Percentiles rank a stretch among this genome's conserved stretches.
Evolutionary conservation across 2,113 vertebrate species (phyloP).

Genomic region (Apteryx mantelli): DNA sequence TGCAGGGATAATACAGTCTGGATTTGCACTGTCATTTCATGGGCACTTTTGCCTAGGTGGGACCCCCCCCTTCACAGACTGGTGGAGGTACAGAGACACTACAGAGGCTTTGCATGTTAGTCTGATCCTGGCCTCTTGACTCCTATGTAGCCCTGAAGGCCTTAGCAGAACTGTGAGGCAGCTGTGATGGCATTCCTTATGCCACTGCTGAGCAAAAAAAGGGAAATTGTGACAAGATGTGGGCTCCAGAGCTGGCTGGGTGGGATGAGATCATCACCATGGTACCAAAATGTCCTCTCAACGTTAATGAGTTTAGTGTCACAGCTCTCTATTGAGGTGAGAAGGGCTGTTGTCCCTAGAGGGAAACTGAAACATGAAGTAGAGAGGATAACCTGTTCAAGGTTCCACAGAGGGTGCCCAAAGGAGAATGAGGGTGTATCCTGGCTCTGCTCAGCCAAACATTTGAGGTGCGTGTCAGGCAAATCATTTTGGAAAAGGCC

Average conservation of each 20-base stretch:
- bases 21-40: neutral
- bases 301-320: neutral
- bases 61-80: neutral
- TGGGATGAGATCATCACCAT: neutral
- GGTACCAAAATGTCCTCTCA: neutral
- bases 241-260: neutral
- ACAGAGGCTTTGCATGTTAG: neutral
- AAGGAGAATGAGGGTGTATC: conserved; percentile 17
- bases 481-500: neutral
- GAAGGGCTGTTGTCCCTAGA: neutral
- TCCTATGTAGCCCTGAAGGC: neutral
- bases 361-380: neutral
- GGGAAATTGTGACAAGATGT: neutral
- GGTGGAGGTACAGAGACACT: neutral
- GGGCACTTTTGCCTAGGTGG: neutral
- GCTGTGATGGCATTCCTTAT: neutral
- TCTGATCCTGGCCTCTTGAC: neutral
- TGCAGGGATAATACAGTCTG: neutral
- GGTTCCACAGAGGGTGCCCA: neutral
- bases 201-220: neutral
- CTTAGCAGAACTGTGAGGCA: neutral
- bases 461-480: neutral
- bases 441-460: neutral
- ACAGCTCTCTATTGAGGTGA: neutral
- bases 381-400: neutral